These are phyloP conservation scores for Hetaerina titia DNA, from an alignment of 2,888 invertebrate species.

Conservation along the genomic window DNA sequence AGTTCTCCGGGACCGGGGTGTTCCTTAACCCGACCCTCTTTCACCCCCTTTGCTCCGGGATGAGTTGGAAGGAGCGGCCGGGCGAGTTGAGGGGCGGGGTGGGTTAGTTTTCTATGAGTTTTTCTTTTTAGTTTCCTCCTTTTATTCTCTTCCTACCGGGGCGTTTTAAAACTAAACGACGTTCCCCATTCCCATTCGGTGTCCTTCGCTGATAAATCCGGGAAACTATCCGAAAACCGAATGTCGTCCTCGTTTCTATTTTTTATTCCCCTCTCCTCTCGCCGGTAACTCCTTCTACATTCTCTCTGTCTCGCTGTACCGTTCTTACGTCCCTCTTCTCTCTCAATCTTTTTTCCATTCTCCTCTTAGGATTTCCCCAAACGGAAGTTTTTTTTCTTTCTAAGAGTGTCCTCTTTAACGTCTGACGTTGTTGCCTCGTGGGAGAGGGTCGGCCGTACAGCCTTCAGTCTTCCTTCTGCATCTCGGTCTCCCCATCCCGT, in stretches of 20 bases:
- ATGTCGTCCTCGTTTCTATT: neutral
- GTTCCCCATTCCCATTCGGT: conserved; percentile 33
- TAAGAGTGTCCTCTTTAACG: neutral
- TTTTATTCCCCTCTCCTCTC: neutral
- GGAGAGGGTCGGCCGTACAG: neutral
- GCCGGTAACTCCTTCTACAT: neutral
- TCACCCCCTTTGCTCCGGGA: neutral
- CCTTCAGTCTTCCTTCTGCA: neutral
- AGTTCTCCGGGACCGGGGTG: neutral
- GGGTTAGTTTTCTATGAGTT: conserved; percentile 13
- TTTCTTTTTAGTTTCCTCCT: neutral
- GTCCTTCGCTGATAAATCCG: conserved; percentile 32
- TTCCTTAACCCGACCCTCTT: neutral
- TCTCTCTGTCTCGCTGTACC: neutral
- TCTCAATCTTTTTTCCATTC: neutral
- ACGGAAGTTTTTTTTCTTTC: neutral
- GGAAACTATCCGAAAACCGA: conserved; percentile 26
- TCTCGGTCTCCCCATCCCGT: neutral
- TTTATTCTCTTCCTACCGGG: neutral
- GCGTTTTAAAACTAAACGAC: conserved; percentile 54
- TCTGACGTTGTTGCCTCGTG: neutral
- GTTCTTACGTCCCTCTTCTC: neutral
- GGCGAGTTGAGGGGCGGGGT: neutral
- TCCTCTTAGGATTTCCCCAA: too few relatives aligned
- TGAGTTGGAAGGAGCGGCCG: neutral